Percentiles rank a stretch among this genome's conserved stretches.
Conservation (phyloP, 2,888 invertebrate species). For the Pogonocherus hispidulus region DNA sequence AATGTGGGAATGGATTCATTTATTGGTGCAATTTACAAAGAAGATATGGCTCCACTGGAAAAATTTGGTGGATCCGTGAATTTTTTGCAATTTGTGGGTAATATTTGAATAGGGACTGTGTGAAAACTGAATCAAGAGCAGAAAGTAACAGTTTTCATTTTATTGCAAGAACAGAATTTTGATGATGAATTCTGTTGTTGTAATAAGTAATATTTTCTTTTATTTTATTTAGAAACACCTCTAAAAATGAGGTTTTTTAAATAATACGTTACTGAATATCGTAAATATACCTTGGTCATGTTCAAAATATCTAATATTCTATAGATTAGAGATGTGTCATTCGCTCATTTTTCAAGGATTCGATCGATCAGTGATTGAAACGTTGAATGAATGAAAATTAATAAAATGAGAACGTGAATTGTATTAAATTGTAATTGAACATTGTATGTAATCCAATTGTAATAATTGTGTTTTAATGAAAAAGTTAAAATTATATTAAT, state of each 20-base stretch:
- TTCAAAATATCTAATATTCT: too few relatives aligned
- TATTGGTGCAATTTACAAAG: conserved; percentile 41
- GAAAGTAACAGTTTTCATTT: conserved; percentile 34
- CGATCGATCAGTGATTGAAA: too few relatives aligned
- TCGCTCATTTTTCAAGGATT: too few relatives aligned
- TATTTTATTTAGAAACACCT: conserved; percentile 50
- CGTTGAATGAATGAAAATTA: too few relatives aligned
- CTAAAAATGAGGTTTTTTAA: conserved; percentile 41
- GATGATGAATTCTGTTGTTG: conserved; percentile 5
- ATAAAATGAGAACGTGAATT: too few relatives aligned
- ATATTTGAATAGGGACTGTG: conserved; percentile 37
- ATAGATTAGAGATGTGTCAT: too few relatives aligned
- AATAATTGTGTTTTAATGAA: too few relatives aligned
- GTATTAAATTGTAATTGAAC: too few relatives aligned
- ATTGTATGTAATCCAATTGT: too few relatives aligned
- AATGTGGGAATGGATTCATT: conserved; percentile 15
- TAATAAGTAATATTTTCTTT: conserved; percentile 6
- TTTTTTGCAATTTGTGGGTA: conserved; percentile 45
- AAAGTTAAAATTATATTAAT: too few relatives aligned
- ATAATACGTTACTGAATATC: conserved; percentile 17
- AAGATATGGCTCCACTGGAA: conserved; percentile 40
- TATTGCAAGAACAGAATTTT: conserved; percentile 28
- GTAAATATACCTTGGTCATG: too few relatives aligned
- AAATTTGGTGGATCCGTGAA: conserved; percentile 33
- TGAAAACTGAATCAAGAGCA: conserved; percentile 57